A percentile compares a stretch with the other conserved stretches of the same genome.
These are phyloP conservation scores for Corythucha ciliata DNA, from an alignment of 2,888 invertebrate genomes.

Conservation along the genomic window DNA sequence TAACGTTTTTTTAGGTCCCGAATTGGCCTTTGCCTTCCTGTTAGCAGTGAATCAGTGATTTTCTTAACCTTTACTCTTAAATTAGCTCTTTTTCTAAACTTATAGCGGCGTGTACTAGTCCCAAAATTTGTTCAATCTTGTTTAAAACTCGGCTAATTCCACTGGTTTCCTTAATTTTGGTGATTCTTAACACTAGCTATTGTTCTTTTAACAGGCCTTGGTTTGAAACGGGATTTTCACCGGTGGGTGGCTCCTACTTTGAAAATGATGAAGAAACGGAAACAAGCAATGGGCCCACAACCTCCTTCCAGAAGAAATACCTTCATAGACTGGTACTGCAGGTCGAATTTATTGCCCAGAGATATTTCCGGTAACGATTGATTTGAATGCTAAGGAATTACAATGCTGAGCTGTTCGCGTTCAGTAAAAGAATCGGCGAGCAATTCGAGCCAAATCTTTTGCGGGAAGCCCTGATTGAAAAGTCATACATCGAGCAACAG, in stretches of 20 bases:
- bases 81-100: too few species aligned
- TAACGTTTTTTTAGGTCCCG: too few species aligned
- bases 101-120: too few species aligned
- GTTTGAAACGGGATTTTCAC: too few species aligned
- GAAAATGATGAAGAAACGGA: conserved; percentile 51
- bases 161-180: too few species aligned
- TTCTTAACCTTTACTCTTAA: too few species aligned
- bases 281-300: conserved; percentile 51
- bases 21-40: too few species aligned
- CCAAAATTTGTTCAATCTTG: too few species aligned
- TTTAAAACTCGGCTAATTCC: too few species aligned
- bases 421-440: conserved; percentile 75
- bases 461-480: conserved; percentile 65
- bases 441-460: conserved; percentile 62
- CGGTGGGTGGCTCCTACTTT: conserved; percentile 64
- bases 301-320: conserved; percentile 48
- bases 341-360: neutral
- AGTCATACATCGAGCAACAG: conserved; percentile 64
- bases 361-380: conserved; percentile 14
- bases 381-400: conserved; percentile 40
- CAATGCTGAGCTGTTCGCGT: conserved; percentile 59
- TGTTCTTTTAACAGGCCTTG: too few species aligned
- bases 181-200: too few species aligned
- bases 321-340: conserved; percentile 60
- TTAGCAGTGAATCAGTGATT: too few species aligned